Evolutionary conservation across 2,797 vertebrate genomes (phyloP).

Genomic region (Xenopus petersii): DNA sequence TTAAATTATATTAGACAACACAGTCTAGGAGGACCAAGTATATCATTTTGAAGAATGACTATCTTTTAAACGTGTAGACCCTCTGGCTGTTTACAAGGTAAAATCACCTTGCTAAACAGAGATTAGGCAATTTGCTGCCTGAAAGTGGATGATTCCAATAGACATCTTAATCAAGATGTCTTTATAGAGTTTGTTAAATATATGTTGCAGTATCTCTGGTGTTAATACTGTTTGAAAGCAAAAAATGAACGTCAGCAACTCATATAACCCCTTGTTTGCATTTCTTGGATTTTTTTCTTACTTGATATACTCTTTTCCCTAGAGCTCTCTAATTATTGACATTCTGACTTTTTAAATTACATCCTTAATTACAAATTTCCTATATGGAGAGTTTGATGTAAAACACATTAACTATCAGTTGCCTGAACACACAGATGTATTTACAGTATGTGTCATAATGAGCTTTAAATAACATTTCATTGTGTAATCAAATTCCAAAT

Average conservation of each 20-base stretch:
- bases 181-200: slow-evolving; percentile 44
- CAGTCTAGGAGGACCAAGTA: slow-evolving; percentile 36
- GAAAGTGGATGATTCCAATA: slow-evolving; percentile 35
- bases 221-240: neutral
- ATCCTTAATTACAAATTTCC: neutral
- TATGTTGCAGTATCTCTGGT: slow-evolving; percentile 33
- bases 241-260: neutral
- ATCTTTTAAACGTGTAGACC: slow-evolving; percentile 46
- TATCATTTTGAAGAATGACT: slow-evolving; percentile 47
- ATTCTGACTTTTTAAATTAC: neutral
- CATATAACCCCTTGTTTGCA: slow-evolving; percentile 8
- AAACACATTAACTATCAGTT: no score
- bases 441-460: no score
- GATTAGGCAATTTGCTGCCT: slow-evolving; percentile 45
- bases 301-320: neutral
- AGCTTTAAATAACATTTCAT: no score
- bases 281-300: neutral
- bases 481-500: no score
- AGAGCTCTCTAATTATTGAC: neutral
- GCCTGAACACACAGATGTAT: no score
- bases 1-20: neutral
- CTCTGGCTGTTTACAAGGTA: slow-evolving; percentile 49
- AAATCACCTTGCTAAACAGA: slow-evolving; percentile 48
- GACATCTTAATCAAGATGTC: slow-evolving; percentile 50
- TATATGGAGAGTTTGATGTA: neutral